These are phyloP conservation scores for Drosophila dives DNA, from an alignment of 2,888 invertebrate species.

Conservation along the genomic window DNA sequence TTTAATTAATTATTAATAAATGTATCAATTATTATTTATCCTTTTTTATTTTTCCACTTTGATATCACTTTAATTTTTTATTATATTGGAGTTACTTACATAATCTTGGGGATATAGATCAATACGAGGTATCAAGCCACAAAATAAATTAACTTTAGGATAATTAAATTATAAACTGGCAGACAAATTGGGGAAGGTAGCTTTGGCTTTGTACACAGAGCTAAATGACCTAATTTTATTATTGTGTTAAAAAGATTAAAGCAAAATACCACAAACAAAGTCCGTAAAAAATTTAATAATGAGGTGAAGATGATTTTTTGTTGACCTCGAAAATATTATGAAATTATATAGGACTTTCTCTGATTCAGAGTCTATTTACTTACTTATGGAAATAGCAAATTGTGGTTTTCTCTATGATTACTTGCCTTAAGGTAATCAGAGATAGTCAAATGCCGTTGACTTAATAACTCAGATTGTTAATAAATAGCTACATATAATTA, in stretches of 20 bases:
- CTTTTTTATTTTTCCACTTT: background rate
- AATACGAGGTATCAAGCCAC: background rate
- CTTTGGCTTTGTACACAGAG: background rate
- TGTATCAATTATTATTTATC: background rate
- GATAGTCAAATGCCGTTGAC: background rate
- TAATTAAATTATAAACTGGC: background rate
- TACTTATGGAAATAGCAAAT: slow-evolving; percentile 2
- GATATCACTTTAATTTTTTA: background rate
- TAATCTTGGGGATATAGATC: background rate
- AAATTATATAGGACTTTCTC: background rate
- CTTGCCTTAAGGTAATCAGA: background rate
- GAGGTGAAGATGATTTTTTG: background rate
- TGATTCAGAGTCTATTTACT: background rate
- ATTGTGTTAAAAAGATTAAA: slow-evolving; percentile 3
- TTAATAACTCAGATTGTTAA: slow-evolving; percentile 1
- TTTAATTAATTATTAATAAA: background rate
- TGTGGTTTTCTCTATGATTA: background rate
- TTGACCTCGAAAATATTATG: slow-evolving; percentile 1
- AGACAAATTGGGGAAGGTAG: background rate
- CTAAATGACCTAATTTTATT: background rate
- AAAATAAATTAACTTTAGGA: background rate
- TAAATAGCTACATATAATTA: no score
- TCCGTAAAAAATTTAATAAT: background rate
- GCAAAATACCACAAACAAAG: fast-evolving
- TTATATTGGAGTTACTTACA: background rate